Evolutionary conservation across 2,797 vertebrate species (phyloP), one percentile per base, ranked within the genome.

Genomic region (Micromesistius poutassou): DNA sequence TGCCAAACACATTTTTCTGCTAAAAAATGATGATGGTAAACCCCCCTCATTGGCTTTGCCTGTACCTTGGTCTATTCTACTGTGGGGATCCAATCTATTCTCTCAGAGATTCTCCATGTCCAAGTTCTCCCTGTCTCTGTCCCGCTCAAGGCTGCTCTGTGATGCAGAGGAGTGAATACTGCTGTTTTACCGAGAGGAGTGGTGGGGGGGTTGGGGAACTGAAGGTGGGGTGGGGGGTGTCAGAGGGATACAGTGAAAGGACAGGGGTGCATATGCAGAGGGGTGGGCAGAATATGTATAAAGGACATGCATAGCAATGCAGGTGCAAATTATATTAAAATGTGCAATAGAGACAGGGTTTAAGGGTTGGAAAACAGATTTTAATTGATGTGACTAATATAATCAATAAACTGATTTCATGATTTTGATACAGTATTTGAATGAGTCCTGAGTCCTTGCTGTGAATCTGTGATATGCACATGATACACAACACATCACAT

Each of bases 81-180:
- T 66, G 16, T 50, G 55, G n/a, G 28, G 62, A 28, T 68, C 62
- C 62, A 79, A 7, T 0, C 73, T 68, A 73, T 62, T 76, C 73
- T 72, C 30, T 80, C 70, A 75, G 72, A 81, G 80, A 87, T 78
- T 86, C 82, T 79, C 81, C 80, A 82, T 62, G 40, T 80, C 71
- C 73, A 72, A 30, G 30, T 72, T 71, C 74, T 12, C 73, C 79
- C 77, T 85, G 72, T 74, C 80, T 87, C 79, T 81, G 85, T 81
- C 81, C 28, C 81, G 79, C 77, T 92, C 83, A 91, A 93, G 92
- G 84, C 89, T 89, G 88, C 88, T 93, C 85, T 90, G 86, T 89
- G 87, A 91, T 82, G 55, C 90, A 92, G 88, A 92, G 88, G 90
- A 93, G 89, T 85, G 93, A 94, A 94, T 93, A 91, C 90, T 93